Evolutionary conservation across 2,113 vertebrate species (phyloP).

Genomic region (Eulacestoma nigropectus): DNA sequence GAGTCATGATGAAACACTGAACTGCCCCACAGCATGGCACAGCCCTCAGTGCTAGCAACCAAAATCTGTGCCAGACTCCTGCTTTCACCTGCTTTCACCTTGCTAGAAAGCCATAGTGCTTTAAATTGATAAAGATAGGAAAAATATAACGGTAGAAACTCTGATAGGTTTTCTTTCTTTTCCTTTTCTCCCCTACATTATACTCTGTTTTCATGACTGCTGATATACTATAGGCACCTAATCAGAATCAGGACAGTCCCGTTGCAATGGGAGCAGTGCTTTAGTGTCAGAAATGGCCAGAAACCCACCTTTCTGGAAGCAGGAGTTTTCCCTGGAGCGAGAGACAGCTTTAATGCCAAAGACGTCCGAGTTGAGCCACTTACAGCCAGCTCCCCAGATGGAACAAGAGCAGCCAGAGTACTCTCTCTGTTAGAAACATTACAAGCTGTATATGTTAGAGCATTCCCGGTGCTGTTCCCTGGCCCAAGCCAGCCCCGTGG

Average conservation of each 20-base stretch:
- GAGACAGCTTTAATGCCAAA: neutral
- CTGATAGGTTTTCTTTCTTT: neutral
- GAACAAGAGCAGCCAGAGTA: neutral
- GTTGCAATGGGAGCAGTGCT: neutral
- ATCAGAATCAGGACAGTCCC: neutral
- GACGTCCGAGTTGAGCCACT: neutral
- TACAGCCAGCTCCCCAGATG: neutral
- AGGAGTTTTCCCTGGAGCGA: neutral
- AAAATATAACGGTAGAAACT: neutral
- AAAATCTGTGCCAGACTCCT: neutral
- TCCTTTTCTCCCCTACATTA: neutral
- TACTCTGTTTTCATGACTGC: neutral
- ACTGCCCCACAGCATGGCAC: neutral
- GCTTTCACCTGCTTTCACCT: neutral
- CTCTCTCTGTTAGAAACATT: neutral
- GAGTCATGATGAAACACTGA: neutral
- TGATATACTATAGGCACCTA: neutral
- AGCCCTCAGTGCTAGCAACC: neutral
- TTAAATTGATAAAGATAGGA: neutral
- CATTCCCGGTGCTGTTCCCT: neutral
- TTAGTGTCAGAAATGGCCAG: neutral
- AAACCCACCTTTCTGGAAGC: neutral
- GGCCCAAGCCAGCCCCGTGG: neutral
- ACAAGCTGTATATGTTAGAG: neutral
- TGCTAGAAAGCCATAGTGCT: neutral